Base-by-base conservation (phyloP, 2,888 invertebrate species). In the Tachina fera region DNA sequence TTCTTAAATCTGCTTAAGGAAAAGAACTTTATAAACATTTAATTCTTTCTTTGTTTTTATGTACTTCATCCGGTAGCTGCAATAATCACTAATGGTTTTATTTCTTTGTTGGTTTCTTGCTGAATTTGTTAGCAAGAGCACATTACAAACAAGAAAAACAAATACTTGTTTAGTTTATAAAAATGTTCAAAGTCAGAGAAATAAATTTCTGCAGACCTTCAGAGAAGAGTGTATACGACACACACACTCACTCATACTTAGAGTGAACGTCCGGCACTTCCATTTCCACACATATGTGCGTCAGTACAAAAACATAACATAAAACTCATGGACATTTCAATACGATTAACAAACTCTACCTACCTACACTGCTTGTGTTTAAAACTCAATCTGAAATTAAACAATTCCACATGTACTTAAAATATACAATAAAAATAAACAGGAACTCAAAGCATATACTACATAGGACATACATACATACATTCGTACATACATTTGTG, bases 21-120 rank as follows among this genome's bases (percentile, higher is more conserved):
- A 65, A 67, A 65, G 22, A 58, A 56, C 71, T 71, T 71, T 71
- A 72, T 67, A 53, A 43, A 83, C 58, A 47, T 53, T 58, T 56
- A 39, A 58, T 65, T 63, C 14, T 9, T 53, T 74, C 49, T 67
- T 74, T 77, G 13, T 84, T 61, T 83, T 75, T 75, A 75, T 75
- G 47, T 71, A 74, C 80, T 78, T 63, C 84, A 87, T 82, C 81
- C 87, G 84, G 84, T 84, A 75, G 78, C 75, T 84, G 79, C 84
- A 75, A 84, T 79, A 84, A 71, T 79, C 82, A 67, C 53, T 61
- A 61, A 53, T 71, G 76, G 65, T 84, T 78, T 65, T 49, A 75
- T 78, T 68, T 81, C 56, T 81, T 75, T 63, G 41, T 83, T 77
- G 51, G n/a, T 77, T 63, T 68, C 13, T 41, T 61, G 16, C n/a